Conservation (phyloP, 2,888 invertebrate species). For the Crossocerus cetratus region DNA sequence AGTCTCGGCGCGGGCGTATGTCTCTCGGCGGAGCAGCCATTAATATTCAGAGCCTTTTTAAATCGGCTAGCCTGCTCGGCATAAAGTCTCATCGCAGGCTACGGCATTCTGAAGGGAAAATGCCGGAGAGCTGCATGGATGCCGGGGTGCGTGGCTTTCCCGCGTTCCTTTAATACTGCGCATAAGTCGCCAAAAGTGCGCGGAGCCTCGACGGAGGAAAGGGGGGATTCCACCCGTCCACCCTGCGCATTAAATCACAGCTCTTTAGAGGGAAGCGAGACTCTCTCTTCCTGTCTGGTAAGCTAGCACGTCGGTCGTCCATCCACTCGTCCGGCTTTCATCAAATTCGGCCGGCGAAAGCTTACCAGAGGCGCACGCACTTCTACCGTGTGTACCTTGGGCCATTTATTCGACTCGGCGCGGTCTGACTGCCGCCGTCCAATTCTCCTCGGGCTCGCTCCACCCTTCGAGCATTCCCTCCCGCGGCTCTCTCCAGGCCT, state of each 20-base stretch:
- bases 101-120: neutral
- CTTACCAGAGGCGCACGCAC: too few species aligned
- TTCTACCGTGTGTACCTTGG: too few species aligned
- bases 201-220: too few species aligned
- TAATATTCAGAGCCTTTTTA: conserved; percentile 15
- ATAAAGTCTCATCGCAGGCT: neutral
- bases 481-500: too few species aligned
- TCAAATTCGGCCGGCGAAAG: neutral
- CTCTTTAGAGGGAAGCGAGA: neutral
- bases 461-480: too few species aligned
- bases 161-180: neutral
- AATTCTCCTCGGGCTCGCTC: too few species aligned
- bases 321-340: conserved; percentile 1
- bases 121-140: too few species aligned
- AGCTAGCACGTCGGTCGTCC: neutral
- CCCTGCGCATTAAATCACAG: neutral
- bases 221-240: too few species aligned
- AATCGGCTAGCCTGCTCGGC: neutral
- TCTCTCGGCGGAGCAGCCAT: neutral
- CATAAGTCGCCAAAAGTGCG: neutral
- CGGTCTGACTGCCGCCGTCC: too few species aligned
- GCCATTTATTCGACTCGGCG: too few species aligned
- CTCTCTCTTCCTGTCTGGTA: neutral
- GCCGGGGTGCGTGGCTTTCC: too few species aligned
- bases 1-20: too few species aligned